phyloP scores from a whole-genome alignment of 2,888 invertebrate genomes.

The Pristionchus japonicus region DNA sequence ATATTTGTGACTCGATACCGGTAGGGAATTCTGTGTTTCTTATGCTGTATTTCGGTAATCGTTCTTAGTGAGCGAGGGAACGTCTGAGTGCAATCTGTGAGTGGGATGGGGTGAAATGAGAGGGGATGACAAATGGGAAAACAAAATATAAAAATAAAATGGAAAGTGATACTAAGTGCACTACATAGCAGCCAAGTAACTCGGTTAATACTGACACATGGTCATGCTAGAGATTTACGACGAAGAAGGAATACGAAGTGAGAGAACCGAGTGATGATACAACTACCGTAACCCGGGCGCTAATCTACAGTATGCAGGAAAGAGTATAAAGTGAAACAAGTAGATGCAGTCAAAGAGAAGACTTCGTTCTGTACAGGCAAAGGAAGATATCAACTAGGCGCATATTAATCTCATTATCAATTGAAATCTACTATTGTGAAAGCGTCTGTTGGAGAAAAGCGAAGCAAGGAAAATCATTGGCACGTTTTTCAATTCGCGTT shows the following conservation, averaged over 20 bases:
- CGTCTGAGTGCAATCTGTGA: background rate
- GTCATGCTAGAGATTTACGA: constrained; percentile 5
- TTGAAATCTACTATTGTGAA: constrained; percentile 17
- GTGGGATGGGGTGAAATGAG: background rate
- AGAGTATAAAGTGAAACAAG: background rate
- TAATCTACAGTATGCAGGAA: background rate
- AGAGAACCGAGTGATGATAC: background rate
- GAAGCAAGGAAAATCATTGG: constrained; percentile 3
- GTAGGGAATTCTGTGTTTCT: constrained; percentile 6
- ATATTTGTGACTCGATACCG: background rate
- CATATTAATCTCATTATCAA: constrained; percentile 33
- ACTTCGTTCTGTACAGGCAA: constrained; percentile 7
- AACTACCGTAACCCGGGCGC: constrained; percentile 28
- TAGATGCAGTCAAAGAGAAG: background rate
- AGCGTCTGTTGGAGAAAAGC: background rate
- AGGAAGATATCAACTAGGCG: constrained; percentile 2
- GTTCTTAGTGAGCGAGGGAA: constrained; percentile 10
- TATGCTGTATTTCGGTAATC: background rate
- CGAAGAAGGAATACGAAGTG: background rate
- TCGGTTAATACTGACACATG: background rate
- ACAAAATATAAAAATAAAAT: too few species aligned
- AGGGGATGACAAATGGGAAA: background rate
- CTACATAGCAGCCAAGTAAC: background rate
- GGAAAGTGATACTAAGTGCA: constrained; percentile 3
- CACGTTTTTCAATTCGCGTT: background rate